Base-by-base conservation (phyloP, 2,888 invertebrate genomes). In the Crioceris asparagi region DNA sequence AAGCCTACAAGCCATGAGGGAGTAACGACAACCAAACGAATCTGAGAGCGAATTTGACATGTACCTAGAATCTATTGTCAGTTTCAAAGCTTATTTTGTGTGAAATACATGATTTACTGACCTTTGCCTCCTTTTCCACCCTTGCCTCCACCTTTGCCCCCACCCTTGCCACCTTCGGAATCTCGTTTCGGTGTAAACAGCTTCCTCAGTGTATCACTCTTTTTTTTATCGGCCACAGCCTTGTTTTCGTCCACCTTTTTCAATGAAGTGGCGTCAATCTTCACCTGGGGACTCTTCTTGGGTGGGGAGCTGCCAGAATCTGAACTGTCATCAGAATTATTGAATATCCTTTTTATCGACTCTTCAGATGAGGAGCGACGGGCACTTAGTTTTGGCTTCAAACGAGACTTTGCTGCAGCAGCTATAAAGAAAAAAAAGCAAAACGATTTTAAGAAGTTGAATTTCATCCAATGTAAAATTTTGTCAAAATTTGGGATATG, bases 111-210 rank as follows among this genome's bases (percentile, higher is more conserved):
- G 10, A 21, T 21, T 14, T 11, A 5, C 27, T 27, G 39, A 48
- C 53, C 54, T 47, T 52, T 50, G n/a, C 51, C 52, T 16, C 63
- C 62, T 52, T 63, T 80, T 2, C 79, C 79, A 2, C 79, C 79
- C 48, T 66, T 65, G 11, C 79, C 79, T 43, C 83, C 73, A 4
- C 79, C 79, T 51, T 79, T 80, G 0, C 79, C 79, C 14, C 80
- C 80, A 31, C 78, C 74, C 51, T 78, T 79, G 6, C 70, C 71
- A 3, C 78, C 78, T 41, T 74, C 74, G 32, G 74, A 72, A 51
- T 68, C 71, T n/a, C 72, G 66, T 41, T 64, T 62, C 8, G 67
- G 68, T 1, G 70, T 72, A 55, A 80, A 79, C 35, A 81, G 63
- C 53, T 77, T 78, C 27, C 76, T 66, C 36, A 82, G 59, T 1